Evolutionary conservation across 2,113 vertebrate species (phyloP), one percentile per base, ranked within the genome.

Genomic region (Tamias sibiricus): DNA sequence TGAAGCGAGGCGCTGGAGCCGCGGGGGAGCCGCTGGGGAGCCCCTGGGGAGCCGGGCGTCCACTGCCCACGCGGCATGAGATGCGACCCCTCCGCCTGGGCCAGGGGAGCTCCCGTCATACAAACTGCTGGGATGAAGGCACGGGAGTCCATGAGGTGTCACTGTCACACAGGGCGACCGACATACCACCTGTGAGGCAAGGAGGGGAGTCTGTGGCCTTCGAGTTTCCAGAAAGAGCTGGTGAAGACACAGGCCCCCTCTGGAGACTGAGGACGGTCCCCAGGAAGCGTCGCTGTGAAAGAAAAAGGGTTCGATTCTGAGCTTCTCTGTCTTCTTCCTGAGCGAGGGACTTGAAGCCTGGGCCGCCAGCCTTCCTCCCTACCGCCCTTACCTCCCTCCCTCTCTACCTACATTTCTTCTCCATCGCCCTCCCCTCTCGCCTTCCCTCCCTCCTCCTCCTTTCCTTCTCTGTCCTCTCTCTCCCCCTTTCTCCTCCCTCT

Each of bases 91-190:
- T 97, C 91, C 79, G 81, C 80, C 40, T 40, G 77, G 90, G 66
- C 90, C 75, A 30, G 17, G 32, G 82, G 68, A 92, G 92, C 96
- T 35, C 64, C 35, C 75, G 89, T 95, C 91, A 54, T 1, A 4
- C 3, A 44, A 79, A 42, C 94, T 95, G 26, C 77, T 87, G 59
- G 95, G 86, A 91, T 62, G 68, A 90, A 93, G 90, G n/a, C 16
- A 52, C 54, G 52, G 42, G 81, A 54, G 77, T 86, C 92, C 95
- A 44, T 40, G 68, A 96, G 91, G 92, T 92, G 97, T 97, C 90
- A 94, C 87, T 96, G 94, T 87, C 22, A 87, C 79, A 91, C 0
- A 22, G 57, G 59, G 52, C 69, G 74, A 68, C 82, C 96, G 97
- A 95, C 75, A 82, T 9, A 82, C 52, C 40, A 68, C 64, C 20